Conservation (phyloP, 2,113 vertebrate genomes). For the Pluvianellus socialis region DNA sequence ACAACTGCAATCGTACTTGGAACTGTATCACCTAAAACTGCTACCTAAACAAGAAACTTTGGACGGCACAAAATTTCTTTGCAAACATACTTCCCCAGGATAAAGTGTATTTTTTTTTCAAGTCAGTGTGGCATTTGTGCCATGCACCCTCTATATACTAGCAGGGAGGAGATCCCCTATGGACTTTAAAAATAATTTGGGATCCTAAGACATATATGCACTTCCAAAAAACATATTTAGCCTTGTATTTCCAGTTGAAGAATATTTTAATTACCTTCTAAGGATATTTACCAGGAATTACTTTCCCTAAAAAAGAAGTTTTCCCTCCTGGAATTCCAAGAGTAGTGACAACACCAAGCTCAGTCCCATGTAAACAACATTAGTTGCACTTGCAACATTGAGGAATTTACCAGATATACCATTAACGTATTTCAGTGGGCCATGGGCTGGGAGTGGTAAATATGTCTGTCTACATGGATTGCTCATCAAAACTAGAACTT, state of each 20-base stretch:
- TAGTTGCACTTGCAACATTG: rapidly evolving
- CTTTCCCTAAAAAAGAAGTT: neutral
- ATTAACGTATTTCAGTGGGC: neutral
- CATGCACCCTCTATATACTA: neutral
- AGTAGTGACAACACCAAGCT: neutral
- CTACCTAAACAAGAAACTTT: neutral
- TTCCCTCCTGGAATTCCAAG: neutral
- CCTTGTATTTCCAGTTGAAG: neutral
- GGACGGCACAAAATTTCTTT: neutral
- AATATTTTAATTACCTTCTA: neutral
- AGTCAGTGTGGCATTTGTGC: neutral
- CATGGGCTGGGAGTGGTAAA: neutral
- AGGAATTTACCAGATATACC: neutral
- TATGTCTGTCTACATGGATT: neutral
- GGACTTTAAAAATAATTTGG: neutral
- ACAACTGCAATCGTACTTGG: neutral
- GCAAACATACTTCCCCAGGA: neutral
- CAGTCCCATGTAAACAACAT: rapidly evolving
- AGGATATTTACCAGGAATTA: neutral
- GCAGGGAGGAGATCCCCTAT: neutral
- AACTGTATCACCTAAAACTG: neutral
- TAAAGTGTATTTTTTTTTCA: neutral
- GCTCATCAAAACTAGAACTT: neutral
- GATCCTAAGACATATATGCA: neutral
- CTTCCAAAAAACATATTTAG: neutral